These are phyloP conservation scores for Eupithecia pulchellata DNA, from an alignment of 2,888 invertebrate genomes.

Conservation along the genomic window DNA sequence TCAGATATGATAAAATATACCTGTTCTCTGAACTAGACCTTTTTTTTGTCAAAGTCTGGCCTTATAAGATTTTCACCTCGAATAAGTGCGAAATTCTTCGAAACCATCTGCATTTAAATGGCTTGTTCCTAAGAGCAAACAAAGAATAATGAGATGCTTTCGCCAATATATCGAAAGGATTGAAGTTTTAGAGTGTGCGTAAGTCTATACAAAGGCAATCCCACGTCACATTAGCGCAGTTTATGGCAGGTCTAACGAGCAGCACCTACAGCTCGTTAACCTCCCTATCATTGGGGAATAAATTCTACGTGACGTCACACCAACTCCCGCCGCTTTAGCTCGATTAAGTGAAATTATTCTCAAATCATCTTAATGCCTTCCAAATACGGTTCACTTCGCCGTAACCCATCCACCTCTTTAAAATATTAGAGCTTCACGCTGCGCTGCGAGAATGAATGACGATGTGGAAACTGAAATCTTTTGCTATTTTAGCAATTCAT, in stretches of 20 bases:
- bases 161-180: constrained; percentile 47
- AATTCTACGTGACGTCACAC: constrained; percentile 63
- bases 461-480: constrained; percentile 59
- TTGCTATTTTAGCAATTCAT: constrained; percentile 54
- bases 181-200: constrained; percentile 46
- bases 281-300: constrained; percentile 69
- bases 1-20: too few relatives aligned
- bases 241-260: constrained; percentile 70
- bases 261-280: constrained; percentile 73
- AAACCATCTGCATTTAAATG: constrained; percentile 33
- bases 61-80: constrained; percentile 11
- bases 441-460: constrained; percentile 56
- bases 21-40: background rate
- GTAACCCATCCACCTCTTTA: constrained; percentile 48
- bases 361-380: constrained; percentile 50
- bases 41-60: background rate
- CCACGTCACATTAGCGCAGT: constrained; percentile 69
- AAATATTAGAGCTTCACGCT: constrained; percentile 55
- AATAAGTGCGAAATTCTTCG: constrained; percentile 24
- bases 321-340: constrained; percentile 51
- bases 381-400: constrained; percentile 52
- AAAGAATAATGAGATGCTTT: constrained; percentile 37
- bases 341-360: constrained; percentile 54
- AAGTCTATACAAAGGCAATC: constrained; percentile 57
- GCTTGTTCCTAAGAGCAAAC: constrained; percentile 42